Conservation (phyloP, 1,140 invertebrate species). For the Solenopsis fugax region DNA sequence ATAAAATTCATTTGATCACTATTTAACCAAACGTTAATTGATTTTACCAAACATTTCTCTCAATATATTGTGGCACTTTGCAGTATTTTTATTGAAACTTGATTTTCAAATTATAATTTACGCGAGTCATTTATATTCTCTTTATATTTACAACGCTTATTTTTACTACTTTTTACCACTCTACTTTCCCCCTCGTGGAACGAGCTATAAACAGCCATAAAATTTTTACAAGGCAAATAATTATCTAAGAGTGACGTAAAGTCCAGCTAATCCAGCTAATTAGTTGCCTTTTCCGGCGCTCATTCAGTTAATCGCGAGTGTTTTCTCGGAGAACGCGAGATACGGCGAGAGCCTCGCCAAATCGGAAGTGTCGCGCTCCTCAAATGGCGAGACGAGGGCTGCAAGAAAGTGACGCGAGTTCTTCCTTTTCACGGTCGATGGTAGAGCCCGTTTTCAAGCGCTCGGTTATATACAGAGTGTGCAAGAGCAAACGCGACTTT, state of each 20-base stretch:
- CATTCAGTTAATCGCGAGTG: constrained; percentile 17
- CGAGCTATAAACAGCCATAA: no score
- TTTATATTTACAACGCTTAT: not conserved
- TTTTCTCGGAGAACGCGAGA: not conserved
- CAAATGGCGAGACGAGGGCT: not conserved
- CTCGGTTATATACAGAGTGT: not conserved
- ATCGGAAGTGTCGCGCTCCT: constrained; percentile 22
- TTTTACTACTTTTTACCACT: no score
- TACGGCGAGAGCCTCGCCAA: not conserved
- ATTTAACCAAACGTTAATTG: no score
- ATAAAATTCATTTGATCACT: no score
- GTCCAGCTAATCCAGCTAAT: not conserved
- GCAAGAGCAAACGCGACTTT: not conserved
- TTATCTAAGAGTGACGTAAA: not conserved
- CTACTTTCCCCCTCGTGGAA: no score
- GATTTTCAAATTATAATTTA: not conserved
- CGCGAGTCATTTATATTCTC: not conserved
- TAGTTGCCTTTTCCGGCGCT: not conserved
- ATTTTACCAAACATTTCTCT: no score
- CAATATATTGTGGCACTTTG: not conserved
- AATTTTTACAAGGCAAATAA: not conserved
- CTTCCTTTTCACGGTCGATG: constrained; percentile 28
- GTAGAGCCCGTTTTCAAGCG: constrained; percentile 42
- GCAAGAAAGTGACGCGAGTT: constrained; percentile 15
- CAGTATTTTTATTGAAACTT: not conserved